Percentiles rank a stretch among this genome's conserved stretches.
These are phyloP conservation scores for Didymodactylos carnosus DNA, from an alignment of 2,888 invertebrate genomes.

Conservation along the genomic window DNA sequence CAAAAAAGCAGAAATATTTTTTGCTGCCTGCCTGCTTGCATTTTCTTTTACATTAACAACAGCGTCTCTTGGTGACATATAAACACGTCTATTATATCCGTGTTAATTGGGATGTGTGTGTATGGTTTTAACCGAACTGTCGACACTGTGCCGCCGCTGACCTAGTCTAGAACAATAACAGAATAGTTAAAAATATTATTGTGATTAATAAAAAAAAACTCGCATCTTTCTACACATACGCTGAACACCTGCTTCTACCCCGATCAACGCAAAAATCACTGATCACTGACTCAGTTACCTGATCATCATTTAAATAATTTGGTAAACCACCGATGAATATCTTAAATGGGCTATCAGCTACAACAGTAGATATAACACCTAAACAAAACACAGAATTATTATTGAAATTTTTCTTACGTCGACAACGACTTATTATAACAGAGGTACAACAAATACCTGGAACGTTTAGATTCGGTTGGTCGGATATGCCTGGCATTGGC, in stretches of 20 bases:
- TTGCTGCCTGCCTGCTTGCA: no score
- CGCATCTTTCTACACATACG: no score
- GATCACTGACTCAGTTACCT: conserved; percentile 46
- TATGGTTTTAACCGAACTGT: background rate
- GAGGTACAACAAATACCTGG: no score
- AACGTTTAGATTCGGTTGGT: conserved; percentile 62
- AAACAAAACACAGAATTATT: conserved; percentile 16
- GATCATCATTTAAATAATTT: conserved; percentile 92
- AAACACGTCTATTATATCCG: no score
- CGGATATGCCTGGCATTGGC: conserved; percentile 83
- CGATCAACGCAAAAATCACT: background rate
- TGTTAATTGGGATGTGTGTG: no score
- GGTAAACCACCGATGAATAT: conserved; percentile 95
- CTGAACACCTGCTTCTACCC: background rate
- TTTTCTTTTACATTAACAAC: no score
- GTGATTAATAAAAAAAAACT: no score
- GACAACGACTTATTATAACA: no score
- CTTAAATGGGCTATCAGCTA: conserved; percentile 90
- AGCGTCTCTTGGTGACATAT: no score
- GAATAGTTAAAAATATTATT: no score
- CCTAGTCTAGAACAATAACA: background rate
- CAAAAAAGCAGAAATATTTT: no score
- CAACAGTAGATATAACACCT: conserved; percentile 62
- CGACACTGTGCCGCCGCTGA: background rate
- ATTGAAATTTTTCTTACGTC: conserved; percentile 18